Percentiles rank a stretch among this genome's conserved stretches.
Conservation (phyloP, 2,113 vertebrate genomes). For the Embiotoca jacksoni region DNA sequence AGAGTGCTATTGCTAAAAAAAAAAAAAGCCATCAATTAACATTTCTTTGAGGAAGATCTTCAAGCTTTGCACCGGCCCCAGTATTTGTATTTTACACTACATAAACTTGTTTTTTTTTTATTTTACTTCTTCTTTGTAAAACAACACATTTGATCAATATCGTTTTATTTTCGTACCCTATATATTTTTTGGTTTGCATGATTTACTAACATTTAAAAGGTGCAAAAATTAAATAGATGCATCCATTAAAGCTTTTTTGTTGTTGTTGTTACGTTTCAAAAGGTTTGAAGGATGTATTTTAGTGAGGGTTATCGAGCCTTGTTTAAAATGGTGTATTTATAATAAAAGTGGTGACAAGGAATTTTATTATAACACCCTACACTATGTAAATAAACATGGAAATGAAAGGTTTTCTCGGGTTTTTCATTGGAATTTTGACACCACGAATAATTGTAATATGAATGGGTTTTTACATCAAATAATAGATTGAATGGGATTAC, state of each 20-base stretch:
- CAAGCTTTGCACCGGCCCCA: slow-evolving; percentile 69
- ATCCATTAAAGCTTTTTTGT: slow-evolving; percentile 66
- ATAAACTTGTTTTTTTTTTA: slow-evolving; percentile 45
- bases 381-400: slow-evolving; percentile 81
- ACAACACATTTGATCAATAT: slow-evolving; percentile 65
- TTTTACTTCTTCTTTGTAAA: slow-evolving; percentile 68
- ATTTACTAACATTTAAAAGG: slow-evolving; percentile 78
- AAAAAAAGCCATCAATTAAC: slow-evolving; percentile 54
- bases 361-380: slow-evolving; percentile 73
- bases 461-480: too few relatives aligned
- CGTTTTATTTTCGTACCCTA: slow-evolving; percentile 76
- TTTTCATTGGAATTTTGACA: background rate
- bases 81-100: slow-evolving; percentile 68
- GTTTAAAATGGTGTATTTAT: slow-evolving; percentile 79
- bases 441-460: background rate
- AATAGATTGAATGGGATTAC: too few relatives aligned
- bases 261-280: slow-evolving; percentile 67
- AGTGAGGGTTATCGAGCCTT: slow-evolving; percentile 70
- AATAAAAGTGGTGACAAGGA: slow-evolving; percentile 70
- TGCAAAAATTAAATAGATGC: slow-evolving; percentile 61
- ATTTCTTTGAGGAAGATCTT: slow-evolving; percentile 70
- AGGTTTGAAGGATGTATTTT: slow-evolving; percentile 81
- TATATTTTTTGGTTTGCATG: slow-evolving; percentile 79
- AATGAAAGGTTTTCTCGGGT: slow-evolving; percentile 36
- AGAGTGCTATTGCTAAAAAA: slow-evolving; percentile 45